phyloP scores from a whole-genome alignment of 2,888 invertebrate species.

The Lasioglossum figueresi region DNA sequence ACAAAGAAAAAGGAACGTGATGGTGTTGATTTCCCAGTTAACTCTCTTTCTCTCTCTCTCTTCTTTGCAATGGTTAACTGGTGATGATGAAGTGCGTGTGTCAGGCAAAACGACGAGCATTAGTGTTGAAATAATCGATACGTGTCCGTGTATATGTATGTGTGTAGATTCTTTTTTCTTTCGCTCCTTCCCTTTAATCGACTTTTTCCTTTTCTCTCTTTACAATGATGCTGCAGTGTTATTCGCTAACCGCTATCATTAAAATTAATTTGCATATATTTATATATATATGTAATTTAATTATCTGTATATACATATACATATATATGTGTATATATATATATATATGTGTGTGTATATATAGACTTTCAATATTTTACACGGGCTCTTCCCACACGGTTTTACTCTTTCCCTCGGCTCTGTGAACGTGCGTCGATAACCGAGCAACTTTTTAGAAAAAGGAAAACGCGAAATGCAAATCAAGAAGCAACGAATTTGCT shows the following conservation, averaged over 20 bases:
- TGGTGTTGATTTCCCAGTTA: constrained; percentile 45
- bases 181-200: constrained; percentile 56
- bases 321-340: constrained; percentile 55
- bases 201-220: constrained; percentile 63
- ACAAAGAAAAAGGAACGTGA: constrained; percentile 49
- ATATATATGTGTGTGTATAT: constrained; percentile 71
- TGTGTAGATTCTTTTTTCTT: constrained; percentile 35
- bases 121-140: constrained; percentile 54
- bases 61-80: constrained; percentile 64
- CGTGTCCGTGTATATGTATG: background rate
- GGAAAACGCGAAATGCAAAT: constrained; percentile 10
- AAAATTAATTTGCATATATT: constrained; percentile 73
- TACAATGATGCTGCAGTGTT: constrained; percentile 71
- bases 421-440: constrained; percentile 49
- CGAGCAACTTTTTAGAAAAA: constrained; percentile 51
- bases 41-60: background rate
- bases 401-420: constrained; percentile 37
- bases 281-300: constrained; percentile 64
- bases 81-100: constrained; percentile 49
- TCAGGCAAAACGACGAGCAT: constrained; percentile 70
- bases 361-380: constrained; percentile 81
- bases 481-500: constrained; percentile 12
- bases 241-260: constrained; percentile 73
- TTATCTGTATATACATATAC: constrained; percentile 43
- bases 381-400: constrained; percentile 68